Conservation (phyloP, 1,140 invertebrate species). For the Caenorhabditis elegans region DNA sequence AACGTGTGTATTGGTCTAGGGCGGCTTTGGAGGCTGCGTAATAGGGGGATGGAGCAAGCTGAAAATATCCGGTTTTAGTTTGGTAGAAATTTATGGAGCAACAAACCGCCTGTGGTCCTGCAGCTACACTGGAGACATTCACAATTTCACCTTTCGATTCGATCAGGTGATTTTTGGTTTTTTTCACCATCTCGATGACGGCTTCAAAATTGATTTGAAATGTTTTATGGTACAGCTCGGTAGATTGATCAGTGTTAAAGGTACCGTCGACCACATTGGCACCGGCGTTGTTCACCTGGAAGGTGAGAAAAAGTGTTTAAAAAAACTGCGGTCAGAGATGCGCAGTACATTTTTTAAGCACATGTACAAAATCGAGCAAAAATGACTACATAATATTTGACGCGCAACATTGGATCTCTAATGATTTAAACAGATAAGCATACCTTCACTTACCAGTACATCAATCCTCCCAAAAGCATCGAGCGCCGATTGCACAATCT, state of each 20-base stretch:
- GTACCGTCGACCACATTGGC: slow-evolving; percentile 18
- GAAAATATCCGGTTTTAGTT: background rate
- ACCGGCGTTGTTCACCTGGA: slow-evolving; percentile 52
- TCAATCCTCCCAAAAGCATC: slow-evolving; percentile 52
- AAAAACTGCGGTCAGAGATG: background rate
- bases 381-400: too few relatives aligned
- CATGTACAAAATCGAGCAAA: too few relatives aligned
- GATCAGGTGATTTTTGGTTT: slow-evolving; percentile 36
- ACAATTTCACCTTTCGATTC: slow-evolving; percentile 53
- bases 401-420: too few relatives aligned
- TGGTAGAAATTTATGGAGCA: background rate
- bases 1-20: slow-evolving; percentile 72
- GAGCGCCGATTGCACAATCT: slow-evolving; percentile 37
- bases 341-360: too few relatives aligned
- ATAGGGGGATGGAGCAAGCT: slow-evolving; percentile 69
- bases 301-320: background rate
- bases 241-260: slow-evolving; percentile 5
- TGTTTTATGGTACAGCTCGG: slow-evolving; percentile 51
- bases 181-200: background rate
- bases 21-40: slow-evolving; percentile 76
- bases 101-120: background rate
- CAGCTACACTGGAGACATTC: slow-evolving; percentile 38
- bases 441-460: slow-evolving; percentile 51
- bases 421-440: too few relatives aligned
- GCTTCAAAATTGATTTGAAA: slow-evolving; percentile 51